Evolutionary conservation across 2,797 vertebrate genomes (phyloP), one percentile per base, ranked within the genome.

Genomic region (Spondyliosoma cantharus): DNA sequence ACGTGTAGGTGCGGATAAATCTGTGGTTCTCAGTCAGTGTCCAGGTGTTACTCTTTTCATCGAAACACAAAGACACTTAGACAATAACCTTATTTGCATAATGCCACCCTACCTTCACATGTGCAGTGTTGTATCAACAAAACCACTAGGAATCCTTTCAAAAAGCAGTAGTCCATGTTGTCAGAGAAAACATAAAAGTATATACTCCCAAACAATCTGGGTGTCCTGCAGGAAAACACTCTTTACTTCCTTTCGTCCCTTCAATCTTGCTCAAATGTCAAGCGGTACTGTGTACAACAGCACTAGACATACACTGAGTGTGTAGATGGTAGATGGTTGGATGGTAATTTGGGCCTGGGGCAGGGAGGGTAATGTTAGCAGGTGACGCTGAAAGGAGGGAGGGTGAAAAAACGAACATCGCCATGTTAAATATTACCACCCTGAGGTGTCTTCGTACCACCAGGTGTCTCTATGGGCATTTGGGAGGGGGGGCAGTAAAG

Each of bases 21-120:
- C 27, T 56, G 27, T 63, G 17, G 9, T 68, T 69, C 62, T 13
- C 22, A 58, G 13, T 66, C 42, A 42, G 20, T 14, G 19, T 52
- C 7, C 32, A 37, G 32, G 32, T 37, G 1, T 42, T 62, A 4
- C 16, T 56, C n/a, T 57, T 58, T 77, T 68, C 16, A 60, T 64
- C 42, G 48, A 37, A 60, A 75, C 48, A 61, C 46, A 56, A 32
- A 69, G 12, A 65, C 20, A 50, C 29, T 71, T 9, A 49, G 7
- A 74, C 56, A 24, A 77, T 67, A 5, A 67, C 1, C 1, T 24
- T 24, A 32, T 27, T 53, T 73, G 19, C 25, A 48, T 54, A 32
- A 48, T 62, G 50, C 12, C 50, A 79, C 22, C 85, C 14, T 95
- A 96, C 95, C 95, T 93, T 95, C 86, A 88, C 84, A 80, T 19